Evolutionary conservation across 2,113 vertebrate genomes (phyloP).

Genomic region (Chlamydotis undulata): DNA sequence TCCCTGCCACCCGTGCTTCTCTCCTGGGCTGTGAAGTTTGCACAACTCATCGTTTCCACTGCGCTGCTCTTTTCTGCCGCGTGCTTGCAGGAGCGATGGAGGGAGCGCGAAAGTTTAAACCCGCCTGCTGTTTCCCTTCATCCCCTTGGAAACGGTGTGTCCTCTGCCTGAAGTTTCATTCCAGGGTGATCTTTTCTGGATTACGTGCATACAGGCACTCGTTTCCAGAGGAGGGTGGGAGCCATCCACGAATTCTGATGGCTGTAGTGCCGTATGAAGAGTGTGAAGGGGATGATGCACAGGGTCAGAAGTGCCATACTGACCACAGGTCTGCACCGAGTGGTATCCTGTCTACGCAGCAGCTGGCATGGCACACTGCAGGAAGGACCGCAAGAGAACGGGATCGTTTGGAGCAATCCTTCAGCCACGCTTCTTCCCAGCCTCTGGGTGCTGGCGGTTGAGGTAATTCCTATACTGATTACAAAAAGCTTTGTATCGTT

Average conservation of each 20-base stretch:
- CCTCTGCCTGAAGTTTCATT: background rate
- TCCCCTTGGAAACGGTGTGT: background rate
- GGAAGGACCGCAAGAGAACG: background rate
- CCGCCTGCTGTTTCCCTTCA: background rate
- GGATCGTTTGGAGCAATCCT: background rate
- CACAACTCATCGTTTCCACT: background rate
- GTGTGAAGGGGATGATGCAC: too few species aligned
- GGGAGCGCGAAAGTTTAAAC: background rate
- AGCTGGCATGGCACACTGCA: background rate
- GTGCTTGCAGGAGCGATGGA: background rate
- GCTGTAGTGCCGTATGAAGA: background rate
- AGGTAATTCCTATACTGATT: background rate
- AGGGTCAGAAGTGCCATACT: too few species aligned
- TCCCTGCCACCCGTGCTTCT: background rate
- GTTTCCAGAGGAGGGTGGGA: background rate
- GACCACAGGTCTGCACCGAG: background rate
- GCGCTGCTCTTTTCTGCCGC: background rate
- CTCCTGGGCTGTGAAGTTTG: background rate
- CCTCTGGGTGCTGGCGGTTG: background rate
- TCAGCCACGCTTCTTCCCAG: background rate
- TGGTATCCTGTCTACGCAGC: background rate
- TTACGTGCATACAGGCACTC: background rate
- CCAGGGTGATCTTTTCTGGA: background rate
- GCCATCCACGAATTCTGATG: background rate
- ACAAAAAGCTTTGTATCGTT: background rate